Evolutionary conservation across 2,888 invertebrate species (phyloP).

Genomic region (Dasypogon diadema): DNA sequence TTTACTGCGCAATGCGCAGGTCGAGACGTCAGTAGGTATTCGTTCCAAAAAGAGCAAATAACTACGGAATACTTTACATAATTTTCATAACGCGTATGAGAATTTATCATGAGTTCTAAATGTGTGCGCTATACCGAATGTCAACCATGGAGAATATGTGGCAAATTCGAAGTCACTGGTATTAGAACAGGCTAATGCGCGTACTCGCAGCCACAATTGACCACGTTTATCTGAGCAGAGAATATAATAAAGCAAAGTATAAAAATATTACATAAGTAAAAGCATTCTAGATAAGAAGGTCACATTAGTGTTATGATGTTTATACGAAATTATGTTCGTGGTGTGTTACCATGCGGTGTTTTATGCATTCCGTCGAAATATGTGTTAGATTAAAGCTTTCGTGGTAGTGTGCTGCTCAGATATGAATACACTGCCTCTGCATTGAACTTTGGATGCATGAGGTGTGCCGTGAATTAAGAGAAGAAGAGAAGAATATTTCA

Average conservation of each 20-base stretch:
- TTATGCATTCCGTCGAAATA: neutral
- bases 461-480: neutral
- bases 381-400: neutral
- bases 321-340: neutral
- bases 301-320: slow-evolving; percentile 3
- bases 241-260: neutral
- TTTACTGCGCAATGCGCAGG: slow-evolving; percentile 7
- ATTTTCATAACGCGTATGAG: neutral
- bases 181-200: neutral
- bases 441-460: slow-evolving; percentile 15
- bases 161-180: neutral
- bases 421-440: neutral
- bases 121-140: neutral
- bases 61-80: slow-evolving; percentile 15
- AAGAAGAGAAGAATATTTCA: too few relatives aligned
- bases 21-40: neutral
- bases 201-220: neutral
- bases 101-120: neutral
- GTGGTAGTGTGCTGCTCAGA: slow-evolving; percentile 1
- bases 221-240: too few relatives aligned
- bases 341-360: neutral
- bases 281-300: slow-evolving; percentile 19
- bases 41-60: neutral
- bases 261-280: slow-evolving; percentile 25
- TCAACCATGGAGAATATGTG: neutral